phyloP scores from a whole-genome alignment of 1,140 invertebrate species.

The Chrysomallon squamiferum region DNA sequence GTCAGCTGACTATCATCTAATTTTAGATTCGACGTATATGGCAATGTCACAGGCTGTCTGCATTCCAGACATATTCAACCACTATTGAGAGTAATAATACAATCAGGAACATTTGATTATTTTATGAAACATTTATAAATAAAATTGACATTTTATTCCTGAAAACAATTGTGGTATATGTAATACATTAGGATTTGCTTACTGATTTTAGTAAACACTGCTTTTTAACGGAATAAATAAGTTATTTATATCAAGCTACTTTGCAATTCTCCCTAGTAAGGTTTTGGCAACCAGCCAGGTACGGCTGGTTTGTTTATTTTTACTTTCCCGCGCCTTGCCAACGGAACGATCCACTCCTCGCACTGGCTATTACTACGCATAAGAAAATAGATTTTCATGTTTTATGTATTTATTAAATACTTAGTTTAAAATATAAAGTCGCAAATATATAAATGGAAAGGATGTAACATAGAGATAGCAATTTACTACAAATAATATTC shows the following conservation, averaged over 20 bases:
- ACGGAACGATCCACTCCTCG: slow-evolving; percentile 11
- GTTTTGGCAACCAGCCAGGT: slow-evolving; percentile 27
- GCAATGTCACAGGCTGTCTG: slow-evolving; percentile 43
- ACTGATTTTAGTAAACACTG: too few relatives aligned
- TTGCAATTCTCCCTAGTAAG: slow-evolving; percentile 25
- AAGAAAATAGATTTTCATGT: slow-evolving; percentile 40
- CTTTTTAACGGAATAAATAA: too few relatives aligned
- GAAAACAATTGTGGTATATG: too few relatives aligned
- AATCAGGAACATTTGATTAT: background rate
- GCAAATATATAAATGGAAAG: background rate
- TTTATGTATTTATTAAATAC: slow-evolving; percentile 18
- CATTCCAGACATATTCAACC: slow-evolving; percentile 40
- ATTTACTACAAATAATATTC: background rate
- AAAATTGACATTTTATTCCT: too few relatives aligned
- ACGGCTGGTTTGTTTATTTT: slow-evolving; percentile 45
- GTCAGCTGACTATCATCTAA: slow-evolving; percentile 40
- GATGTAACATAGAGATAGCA: background rate
- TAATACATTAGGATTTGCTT: too few relatives aligned
- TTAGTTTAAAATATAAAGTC: too few relatives aligned
- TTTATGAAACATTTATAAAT: too few relatives aligned
- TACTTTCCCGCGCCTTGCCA: slow-evolving; percentile 55
- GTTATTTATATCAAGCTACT: background rate
- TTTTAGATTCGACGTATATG: slow-evolving; percentile 39
- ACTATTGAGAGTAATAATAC: background rate
- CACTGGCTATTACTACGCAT: slow-evolving; percentile 17